Base-by-base conservation (phyloP, 2,888 invertebrate genomes). In the Acholoe squamosa region DNA sequence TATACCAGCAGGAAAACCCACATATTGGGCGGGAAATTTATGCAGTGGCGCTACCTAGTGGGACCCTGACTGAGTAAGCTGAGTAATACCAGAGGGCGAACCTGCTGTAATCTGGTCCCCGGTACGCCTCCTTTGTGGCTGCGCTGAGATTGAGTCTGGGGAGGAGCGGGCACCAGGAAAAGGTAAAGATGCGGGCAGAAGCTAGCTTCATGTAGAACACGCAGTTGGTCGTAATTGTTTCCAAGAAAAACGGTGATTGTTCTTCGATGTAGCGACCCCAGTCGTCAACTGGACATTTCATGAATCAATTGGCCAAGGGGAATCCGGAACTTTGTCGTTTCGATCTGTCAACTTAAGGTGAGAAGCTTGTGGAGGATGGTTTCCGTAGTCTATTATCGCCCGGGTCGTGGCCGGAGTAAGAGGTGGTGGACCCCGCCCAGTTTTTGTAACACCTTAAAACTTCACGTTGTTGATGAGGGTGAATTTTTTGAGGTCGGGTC, bases 131-230 rank as follows among this genome's bases (percentile, higher is more conserved):
- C 76, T 76, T 76, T 76, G 31, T 25, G 61, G 16, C 19, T 43
- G 43, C 10, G 10, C 10, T 7, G 43, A 61, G 61, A 61, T 1
- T 61, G 61, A 5, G 14, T 76, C n/a, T n/a, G 31, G 10, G 76
- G 3, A 25, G 76, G 3, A 25, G 0, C 80, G 19, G 80, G 14
- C 0, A 80, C 43, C 80, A 80, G 80, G 34, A 43, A 12, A 80
- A 80, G 33, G 34, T 16, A n/a, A 80, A 80, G 80, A 80, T 80
- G 80, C 80, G 80, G 80, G 80, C 33, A 76, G 76, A 22, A 16
- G 25, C 16, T 43, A 16, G 33, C 43, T 33, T 34, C 33, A 0
- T 19, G 19, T 34, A 80, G 16, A 16, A 80, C 34, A 14, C 16
- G 7, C 33, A 34, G 16, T 12, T 43, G 34, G 5, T 43, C 14